Base-by-base conservation (phyloP, 1,140 invertebrate genomes). In the Thaumatotibia leucotreta region DNA sequence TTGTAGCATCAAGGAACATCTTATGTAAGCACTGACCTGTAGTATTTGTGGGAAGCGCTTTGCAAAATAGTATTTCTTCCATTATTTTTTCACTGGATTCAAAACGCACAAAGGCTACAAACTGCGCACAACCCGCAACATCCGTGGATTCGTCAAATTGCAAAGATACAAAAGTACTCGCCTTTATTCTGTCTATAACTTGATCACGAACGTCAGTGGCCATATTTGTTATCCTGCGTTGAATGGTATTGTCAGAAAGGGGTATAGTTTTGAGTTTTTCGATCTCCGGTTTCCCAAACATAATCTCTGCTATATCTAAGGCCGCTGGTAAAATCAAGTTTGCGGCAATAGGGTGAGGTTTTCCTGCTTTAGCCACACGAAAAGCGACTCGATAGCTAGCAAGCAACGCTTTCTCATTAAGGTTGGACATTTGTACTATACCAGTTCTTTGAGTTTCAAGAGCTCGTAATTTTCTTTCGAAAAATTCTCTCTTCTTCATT, bases 401-500 rank as follows among this genome's bases (percentile, higher is more conserved):
- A 24, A 73, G 33, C 58, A 75, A 45, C 20, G 70, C 73, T 22
- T 52, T 52, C 64, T 70, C 35, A 70, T 62, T 70, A n/a, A 67
- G 65, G 65, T 69, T 69, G 65, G 52, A 67, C 63, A 75, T 71
- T 72, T 77, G 65, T 68, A 71, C 49, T 65, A 77, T 69, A 72
- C 33, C 54, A 72, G 61, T 72, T 74, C 74, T 66, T 66, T 72
- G 69, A 63, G 66, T 64, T 65, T 67, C 27, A 69, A 74, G 72
- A 72, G 66, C 61, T 70, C 70, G 11, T 31, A 75, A 73, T 66
- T 76, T 76, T 72, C 74, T 31, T 35, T 79, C 68, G 69, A 79
- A 77, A 69, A 70, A 79, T 58, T 77, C 72, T 54, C 69, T 14
- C 9, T 73, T 67, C 62, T 78, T 76, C n/a, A n/a, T n/a, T n/a